These are phyloP conservation scores for Molossus molossus DNA, from an alignment of 2,797 vertebrate species.

Conservation along the genomic window DNA sequence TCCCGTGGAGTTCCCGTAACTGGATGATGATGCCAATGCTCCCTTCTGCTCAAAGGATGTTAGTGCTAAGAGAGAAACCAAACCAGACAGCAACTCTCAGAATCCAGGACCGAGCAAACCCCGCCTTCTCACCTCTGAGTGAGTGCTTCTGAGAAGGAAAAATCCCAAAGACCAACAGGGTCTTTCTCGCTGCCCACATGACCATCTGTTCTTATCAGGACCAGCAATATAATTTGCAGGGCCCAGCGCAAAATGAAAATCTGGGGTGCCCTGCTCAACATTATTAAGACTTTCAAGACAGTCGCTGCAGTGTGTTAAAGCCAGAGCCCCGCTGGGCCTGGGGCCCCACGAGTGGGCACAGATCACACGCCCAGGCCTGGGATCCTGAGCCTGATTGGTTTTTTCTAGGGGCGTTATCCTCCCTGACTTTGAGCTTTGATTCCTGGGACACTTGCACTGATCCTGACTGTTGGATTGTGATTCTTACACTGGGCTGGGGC, in stretches of 20 bases:
- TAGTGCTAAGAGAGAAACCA: conserved; percentile 40
- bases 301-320: not conserved
- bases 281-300: not conserved
- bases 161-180: not conserved
- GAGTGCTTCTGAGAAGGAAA: not conserved
- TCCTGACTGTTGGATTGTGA: not conserved
- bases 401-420: not conserved
- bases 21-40: not conserved
- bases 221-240: not conserved
- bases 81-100: not conserved
- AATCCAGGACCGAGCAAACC: not conserved
- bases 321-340: not conserved
- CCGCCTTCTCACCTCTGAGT: not conserved
- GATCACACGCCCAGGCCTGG: no score
- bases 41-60: not conserved
- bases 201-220: not conserved
- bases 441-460: not conserved
- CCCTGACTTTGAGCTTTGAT: not conserved
- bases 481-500: not conserved
- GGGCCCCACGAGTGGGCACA: no score
- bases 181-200: not conserved
- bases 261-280: not conserved
- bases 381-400: not conserved
- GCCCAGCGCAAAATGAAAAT: not conserved
- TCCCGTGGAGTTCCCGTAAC: not conserved